These are phyloP conservation scores for Scaptomyza caliginosa DNA, from an alignment of 2,888 invertebrate genomes.

Conservation along the genomic window DNA sequence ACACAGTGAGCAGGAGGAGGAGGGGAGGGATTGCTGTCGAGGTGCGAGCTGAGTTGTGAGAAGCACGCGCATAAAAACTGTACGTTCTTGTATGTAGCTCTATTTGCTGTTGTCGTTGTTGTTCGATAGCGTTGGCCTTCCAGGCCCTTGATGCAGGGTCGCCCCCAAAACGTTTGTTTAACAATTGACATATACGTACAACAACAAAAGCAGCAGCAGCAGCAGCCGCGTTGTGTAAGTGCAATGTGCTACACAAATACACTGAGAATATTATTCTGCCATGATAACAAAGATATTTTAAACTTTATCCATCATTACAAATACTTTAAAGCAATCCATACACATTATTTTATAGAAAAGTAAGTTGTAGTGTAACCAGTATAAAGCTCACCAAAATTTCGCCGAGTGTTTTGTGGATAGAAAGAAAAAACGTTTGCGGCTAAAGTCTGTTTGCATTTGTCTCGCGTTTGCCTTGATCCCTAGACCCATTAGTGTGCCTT, in stretches of 20 bases:
- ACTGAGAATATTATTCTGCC: neutral
- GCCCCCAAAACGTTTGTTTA: constrained; percentile 67
- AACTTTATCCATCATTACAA: no score
- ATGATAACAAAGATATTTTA: no score
- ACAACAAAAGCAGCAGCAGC: constrained; percentile 18
- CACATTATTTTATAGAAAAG: no score
- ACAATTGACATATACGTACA: constrained; percentile 66
- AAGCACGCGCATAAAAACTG: constrained; percentile 57
- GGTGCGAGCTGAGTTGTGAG: constrained; percentile 58
- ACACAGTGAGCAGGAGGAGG: neutral
- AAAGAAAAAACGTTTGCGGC: constrained; percentile 34
- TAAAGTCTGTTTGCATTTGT: constrained; percentile 74
- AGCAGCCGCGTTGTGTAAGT: neutral
- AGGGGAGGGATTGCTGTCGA: constrained; percentile 12
- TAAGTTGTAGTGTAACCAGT: no score
- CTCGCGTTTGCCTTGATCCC: constrained; percentile 74
- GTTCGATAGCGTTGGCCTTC: constrained; percentile 35
- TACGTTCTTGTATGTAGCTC: constrained; percentile 20
- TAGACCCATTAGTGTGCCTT: constrained; percentile 74
- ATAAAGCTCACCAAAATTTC: constrained; percentile 3
- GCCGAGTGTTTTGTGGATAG: constrained; percentile 47
- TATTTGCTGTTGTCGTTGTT: constrained; percentile 19
- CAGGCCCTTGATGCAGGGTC: constrained; percentile 41
- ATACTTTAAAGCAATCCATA: no score
- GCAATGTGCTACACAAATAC: neutral